Conservation (phyloP, 2,888 invertebrate species). For the Acronicta aceris region DNA sequence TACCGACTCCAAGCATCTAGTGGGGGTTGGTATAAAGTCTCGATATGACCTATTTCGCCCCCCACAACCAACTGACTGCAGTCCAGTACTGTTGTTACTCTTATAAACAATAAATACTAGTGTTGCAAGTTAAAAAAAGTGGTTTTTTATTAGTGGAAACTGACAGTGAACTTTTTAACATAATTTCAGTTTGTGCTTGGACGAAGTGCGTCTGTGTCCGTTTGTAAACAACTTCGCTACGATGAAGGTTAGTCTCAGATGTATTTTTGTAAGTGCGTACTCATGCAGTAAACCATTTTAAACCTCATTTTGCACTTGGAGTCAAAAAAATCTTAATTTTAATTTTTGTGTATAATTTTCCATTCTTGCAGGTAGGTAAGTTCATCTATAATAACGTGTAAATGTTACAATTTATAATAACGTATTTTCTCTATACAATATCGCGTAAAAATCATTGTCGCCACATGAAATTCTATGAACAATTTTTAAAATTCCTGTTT, state of each 20-base stretch:
- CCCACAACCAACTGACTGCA: constrained; percentile 68
- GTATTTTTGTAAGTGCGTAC: no score
- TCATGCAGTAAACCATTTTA: no score
- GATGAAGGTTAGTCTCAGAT: constrained; percentile 61
- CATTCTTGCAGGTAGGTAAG: no score
- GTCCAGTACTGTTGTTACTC: constrained; percentile 57
- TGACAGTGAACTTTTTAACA: constrained; percentile 17
- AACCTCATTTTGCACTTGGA: no score
- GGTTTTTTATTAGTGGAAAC: constrained; percentile 19
- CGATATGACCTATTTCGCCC: constrained; percentile 81
- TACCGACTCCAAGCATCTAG: constrained; percentile 38
- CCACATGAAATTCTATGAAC: no score
- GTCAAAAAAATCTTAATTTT: no score
- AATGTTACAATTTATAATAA: no score
- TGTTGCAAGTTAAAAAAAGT: constrained; percentile 26
- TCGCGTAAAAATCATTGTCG: no score
- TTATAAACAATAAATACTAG: constrained; percentile 6
- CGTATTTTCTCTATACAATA: no score
- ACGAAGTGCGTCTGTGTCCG: constrained; percentile 50
- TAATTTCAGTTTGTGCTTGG: constrained; percentile 28
- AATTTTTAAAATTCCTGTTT: no score
- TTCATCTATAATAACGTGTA: no score
- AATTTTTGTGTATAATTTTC: no score
- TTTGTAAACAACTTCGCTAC: constrained; percentile 48
- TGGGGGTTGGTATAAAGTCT: constrained; percentile 80